Evolutionary conservation across 1,140 invertebrate species (phyloP).

Genomic region (Babylonia areolata): DNA sequence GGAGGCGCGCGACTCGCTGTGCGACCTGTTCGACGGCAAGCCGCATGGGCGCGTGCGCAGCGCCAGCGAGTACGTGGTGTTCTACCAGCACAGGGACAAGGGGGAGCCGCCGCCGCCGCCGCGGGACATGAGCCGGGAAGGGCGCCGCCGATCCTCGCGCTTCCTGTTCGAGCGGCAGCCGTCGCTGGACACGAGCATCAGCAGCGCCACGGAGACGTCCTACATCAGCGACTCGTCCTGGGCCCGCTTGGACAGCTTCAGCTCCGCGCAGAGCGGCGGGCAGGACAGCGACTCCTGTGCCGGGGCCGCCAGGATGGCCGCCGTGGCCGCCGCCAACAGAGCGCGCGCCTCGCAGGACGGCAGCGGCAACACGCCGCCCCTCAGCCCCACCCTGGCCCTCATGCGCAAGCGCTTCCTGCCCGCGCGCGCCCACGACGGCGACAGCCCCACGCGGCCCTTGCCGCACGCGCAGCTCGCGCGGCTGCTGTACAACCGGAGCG

Average conservation of each 20-base stretch:
- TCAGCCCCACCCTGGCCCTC: conserved; percentile 2
- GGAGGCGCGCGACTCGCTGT: conserved; percentile 37
- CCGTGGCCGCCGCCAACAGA: conserved; percentile 1
- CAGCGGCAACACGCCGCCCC: conserved; percentile 15
- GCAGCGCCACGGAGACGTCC: conserved; percentile 51
- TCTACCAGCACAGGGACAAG: conserved; percentile 39
- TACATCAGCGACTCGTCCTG: conserved; percentile 51
- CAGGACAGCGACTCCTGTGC: conserved; percentile 22
- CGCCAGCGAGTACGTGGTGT: conserved; percentile 56
- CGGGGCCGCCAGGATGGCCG: not conserved
- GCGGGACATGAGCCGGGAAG: not conserved
- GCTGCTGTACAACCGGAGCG: not conserved
- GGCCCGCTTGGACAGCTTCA: conserved; percentile 44
- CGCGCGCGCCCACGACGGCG: not conserved
- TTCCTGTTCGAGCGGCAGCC: conserved; percentile 39
- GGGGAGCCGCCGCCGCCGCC: conserved; percentile 5
- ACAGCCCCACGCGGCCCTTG: not conserved
- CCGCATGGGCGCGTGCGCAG: conserved; percentile 46
- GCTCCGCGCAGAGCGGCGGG: not conserved
- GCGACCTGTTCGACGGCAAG: conserved; percentile 46
- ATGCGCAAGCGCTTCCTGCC: conserved; percentile 23
- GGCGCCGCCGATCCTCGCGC: conserved; percentile 32
- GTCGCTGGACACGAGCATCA: conserved; percentile 47
- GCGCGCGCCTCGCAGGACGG: not conserved
- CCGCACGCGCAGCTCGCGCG: not conserved